A percentile compares a stretch with the other conserved stretches of the same genome.
phyloP scores from a whole-genome alignment of 2,888 invertebrate species.

The Torymus texanus region DNA sequence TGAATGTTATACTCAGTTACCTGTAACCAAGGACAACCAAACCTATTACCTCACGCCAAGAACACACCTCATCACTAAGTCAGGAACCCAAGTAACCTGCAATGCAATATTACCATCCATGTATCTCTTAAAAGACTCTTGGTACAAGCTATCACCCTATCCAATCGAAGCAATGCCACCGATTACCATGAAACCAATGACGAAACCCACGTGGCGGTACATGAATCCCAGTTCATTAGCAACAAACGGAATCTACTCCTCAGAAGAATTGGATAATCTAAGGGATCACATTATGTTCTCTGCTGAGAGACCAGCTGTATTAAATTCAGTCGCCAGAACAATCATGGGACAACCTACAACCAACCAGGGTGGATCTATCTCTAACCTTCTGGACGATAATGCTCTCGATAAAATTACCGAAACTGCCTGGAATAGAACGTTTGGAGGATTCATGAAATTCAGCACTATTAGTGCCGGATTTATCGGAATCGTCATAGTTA shows the following conservation, averaged over 20 bases:
- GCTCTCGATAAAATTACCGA: conserved; percentile 5
- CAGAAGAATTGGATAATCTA: conserved; percentile 41
- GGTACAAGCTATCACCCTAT: conserved; percentile 41
- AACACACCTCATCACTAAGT: not conserved
- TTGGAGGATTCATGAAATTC: conserved; percentile 40
- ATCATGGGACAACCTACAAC: not conserved
- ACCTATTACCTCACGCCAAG: not conserved
- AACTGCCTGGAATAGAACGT: conserved; percentile 24
- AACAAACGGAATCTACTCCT: conserved; percentile 49
- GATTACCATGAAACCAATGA: conserved; percentile 28
- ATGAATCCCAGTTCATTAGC: conserved; percentile 32
- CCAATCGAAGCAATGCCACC: conserved; percentile 12
- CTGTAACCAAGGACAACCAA: not conserved
- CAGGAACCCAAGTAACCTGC: not conserved
- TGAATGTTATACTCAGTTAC: not conserved
- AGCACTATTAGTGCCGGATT: conserved; percentile 49
- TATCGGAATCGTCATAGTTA: conserved; percentile 26
- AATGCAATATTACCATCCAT: not conserved
- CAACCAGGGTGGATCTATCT: not conserved
- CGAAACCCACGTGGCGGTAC: conserved; percentile 20
- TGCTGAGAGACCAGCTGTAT: conserved; percentile 13
- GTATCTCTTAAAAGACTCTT: conserved; percentile 45
- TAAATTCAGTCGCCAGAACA: not conserved
- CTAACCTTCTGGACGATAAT: conserved; percentile 22
- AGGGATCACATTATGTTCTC: conserved; percentile 45